Base-by-base conservation (phyloP, 2,888 invertebrate genomes). In the Cerastoderma edule region DNA sequence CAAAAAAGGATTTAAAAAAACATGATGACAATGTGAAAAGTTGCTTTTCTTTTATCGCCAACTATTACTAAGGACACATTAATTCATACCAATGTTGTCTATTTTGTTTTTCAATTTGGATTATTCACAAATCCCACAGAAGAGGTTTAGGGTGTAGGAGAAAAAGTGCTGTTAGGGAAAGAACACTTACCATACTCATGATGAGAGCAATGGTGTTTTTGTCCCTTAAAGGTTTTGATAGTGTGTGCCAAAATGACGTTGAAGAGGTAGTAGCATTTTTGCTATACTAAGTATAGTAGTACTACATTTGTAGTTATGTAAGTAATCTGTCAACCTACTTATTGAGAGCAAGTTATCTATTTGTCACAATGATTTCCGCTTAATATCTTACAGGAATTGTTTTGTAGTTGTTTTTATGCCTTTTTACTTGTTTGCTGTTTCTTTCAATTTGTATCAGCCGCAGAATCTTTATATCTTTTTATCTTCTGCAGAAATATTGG, bases 321-420 rank as follows among this genome's bases (percentile, higher is more conserved):
- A 27, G 50, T 10, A 50, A 50, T 24, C n/a, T 1, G 24, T 24
- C 3, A 8, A 50, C n/a, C 10, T 50, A 27, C 50, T 50, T 10
- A 22, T 22, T 24, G 24, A n/a, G 8, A 56, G 56, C 56, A 56
- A 28, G 27, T 56, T 56, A 28, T 56, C n/a, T 32, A 22, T 30
- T 56, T 56, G 16, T n/a, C 30, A 56, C 56, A 54, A 54, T 54
- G 54, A 28, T 54, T 54, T 54, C 54, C 19, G 28, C 28, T 19
- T 28, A 8, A 54, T 28, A 27, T 27, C n/a, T 13, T 50, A n/a
- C 5, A n/a, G n/a, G n/a, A n/a, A n/a, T n/a, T n/a, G 8, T 50
- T 50, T 13, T 50, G 50, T 27, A 50, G 24, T n/a, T 50, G 19
- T 27, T 50, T 5, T 5, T 50, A 24, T 50, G 50, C 2, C 50